Conservation (phyloP, 1,140 invertebrate species). For the Platyscapa corneri region DNA sequence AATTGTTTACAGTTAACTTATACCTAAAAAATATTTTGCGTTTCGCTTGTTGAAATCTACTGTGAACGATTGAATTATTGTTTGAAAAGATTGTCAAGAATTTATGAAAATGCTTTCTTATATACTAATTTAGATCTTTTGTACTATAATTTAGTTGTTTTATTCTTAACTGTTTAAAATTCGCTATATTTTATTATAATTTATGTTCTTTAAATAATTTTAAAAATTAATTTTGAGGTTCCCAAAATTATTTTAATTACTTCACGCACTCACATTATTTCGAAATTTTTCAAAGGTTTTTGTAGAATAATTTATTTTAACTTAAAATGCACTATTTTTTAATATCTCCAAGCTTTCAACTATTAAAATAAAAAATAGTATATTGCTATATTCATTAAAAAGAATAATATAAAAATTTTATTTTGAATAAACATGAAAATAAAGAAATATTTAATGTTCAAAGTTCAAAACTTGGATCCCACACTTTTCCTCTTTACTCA, state of each 20-base stretch:
- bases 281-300: not conserved
- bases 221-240: not conserved
- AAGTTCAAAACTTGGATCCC: constrained; percentile 41
- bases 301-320: constrained; percentile 25
- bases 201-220: constrained; percentile 27
- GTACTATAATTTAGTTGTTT: not conserved
- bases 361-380: constrained; percentile 20
- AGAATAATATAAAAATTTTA: constrained; percentile 3
- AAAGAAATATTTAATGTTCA: constrained; percentile 1
- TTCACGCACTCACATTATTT: not conserved
- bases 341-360: constrained; percentile 50
- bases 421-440: not conserved
- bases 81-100: constrained; percentile 56
- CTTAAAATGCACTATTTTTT: not conserved
- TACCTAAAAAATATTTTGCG: not conserved
- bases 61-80: constrained; percentile 39
- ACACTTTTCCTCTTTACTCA: constrained; percentile 57
- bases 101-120: constrained; percentile 56
- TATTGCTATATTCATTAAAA: not conserved
- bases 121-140: constrained; percentile 14
- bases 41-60: constrained; percentile 13
- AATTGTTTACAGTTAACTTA: constrained; percentile 34
- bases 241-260: constrained; percentile 22
- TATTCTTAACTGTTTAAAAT: too few relatives aligned
- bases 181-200: too few relatives aligned